Evolutionary conservation across 2,888 invertebrate species (phyloP).

Genomic region (Callosobruchus maculatus): DNA sequence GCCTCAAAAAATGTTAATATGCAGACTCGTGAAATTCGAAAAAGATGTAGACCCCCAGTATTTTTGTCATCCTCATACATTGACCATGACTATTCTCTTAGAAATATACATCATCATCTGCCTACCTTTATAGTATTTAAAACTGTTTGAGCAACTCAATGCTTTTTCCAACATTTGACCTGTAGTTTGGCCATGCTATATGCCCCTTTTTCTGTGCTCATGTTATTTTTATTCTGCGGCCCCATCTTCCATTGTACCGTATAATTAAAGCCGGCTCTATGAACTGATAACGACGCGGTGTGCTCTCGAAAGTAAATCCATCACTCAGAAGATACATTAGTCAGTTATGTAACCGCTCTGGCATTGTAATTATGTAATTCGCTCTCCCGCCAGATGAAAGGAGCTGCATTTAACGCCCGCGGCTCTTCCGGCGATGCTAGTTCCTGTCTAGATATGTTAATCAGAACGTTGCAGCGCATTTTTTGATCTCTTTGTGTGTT

Average conservation of each 20-base stretch:
- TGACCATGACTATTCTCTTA: too few species aligned
- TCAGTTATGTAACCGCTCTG: not conserved
- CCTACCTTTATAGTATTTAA: too few species aligned
- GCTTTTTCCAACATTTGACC: too few species aligned
- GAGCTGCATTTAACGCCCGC: not conserved
- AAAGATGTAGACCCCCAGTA: too few species aligned
- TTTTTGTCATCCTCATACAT: too few species aligned
- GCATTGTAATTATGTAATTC: not conserved
- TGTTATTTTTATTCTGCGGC: too few species aligned
- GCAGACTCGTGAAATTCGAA: too few species aligned
- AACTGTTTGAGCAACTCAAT: too few species aligned
- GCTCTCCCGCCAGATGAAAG: not conserved
- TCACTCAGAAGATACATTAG: not conserved
- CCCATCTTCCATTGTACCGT: not conserved
- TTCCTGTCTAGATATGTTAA: not conserved
- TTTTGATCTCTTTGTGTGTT: not conserved
- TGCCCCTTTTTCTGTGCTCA: too few species aligned
- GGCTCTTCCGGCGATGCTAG: not conserved
- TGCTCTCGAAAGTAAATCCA: not conserved
- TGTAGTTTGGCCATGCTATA: too few species aligned
- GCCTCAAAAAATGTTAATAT: too few species aligned
- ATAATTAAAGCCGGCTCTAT: not conserved
- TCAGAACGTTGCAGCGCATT: not conserved
- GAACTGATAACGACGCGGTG: not conserved
- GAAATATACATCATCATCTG: too few species aligned